Evolutionary conservation across 2,113 vertebrate genomes (phyloP).

Genomic region (Anoura caudifer): DNA sequence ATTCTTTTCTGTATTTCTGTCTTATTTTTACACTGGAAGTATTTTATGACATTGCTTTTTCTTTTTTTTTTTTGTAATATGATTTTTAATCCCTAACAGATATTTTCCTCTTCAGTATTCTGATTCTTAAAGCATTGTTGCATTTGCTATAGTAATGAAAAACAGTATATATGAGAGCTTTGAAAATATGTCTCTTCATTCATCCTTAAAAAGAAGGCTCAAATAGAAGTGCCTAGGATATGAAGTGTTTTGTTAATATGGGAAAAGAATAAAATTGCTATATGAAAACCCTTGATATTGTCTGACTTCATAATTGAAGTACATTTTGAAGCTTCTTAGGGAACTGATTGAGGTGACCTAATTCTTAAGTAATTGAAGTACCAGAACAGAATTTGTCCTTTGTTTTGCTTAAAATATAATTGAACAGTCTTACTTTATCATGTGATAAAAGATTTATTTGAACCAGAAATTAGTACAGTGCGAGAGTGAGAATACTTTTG

Average conservation of each 20-base stretch:
- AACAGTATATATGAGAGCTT: constrained; percentile 14
- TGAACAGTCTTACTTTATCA: constrained; percentile 10
- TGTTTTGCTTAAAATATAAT: constrained; percentile 19
- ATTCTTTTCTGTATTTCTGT: not conserved
- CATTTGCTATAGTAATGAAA: not conserved
- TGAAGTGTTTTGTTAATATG: constrained; percentile 66
- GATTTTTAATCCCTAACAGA: not conserved
- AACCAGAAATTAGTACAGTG: not conserved
- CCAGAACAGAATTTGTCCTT: constrained; percentile 10
- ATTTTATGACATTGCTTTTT: not conserved
- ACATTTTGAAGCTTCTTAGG: constrained; percentile 61
- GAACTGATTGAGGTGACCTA: constrained; percentile 73
- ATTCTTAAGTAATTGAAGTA: constrained; percentile 74
- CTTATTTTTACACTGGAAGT: not conserved
- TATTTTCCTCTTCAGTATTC: not conserved
- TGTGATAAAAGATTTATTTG: constrained; percentile 22
- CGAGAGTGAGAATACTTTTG: not conserved
- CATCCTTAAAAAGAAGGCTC: constrained; percentile 57
- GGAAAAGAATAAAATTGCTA: constrained; percentile 59
- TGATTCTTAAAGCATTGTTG: constrained; percentile 1
- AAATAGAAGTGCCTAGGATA: constrained; percentile 52
- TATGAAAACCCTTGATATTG: constrained; percentile 60
- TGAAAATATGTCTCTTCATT: constrained; percentile 47
- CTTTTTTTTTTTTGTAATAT: not conserved
- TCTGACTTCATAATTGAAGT: constrained; percentile 74